phyloP scores from a whole-genome alignment of 1,140 invertebrate genomes.

The Saccostrea echinata region DNA sequence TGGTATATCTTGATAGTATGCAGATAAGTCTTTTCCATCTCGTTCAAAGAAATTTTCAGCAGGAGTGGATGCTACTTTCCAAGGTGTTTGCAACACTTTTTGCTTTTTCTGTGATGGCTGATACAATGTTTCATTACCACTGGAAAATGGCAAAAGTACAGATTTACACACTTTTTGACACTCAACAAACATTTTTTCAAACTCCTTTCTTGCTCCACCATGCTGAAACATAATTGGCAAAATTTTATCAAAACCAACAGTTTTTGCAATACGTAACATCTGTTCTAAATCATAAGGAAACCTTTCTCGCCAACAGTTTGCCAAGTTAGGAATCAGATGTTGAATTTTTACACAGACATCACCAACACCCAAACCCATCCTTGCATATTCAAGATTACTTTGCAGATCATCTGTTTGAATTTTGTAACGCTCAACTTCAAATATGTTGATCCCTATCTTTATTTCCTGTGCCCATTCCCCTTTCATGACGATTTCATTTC shows the following conservation, averaged over 20 bases:
- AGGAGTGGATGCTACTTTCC: neutral
- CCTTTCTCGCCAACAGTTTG: slow-evolving; percentile 1
- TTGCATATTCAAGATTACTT: slow-evolving; percentile 20
- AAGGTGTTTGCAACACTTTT: neutral
- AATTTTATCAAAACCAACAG: slow-evolving; percentile 1
- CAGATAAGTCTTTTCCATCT: neutral
- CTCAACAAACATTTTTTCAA: slow-evolving; percentile 28
- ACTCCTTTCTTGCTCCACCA: slow-evolving; percentile 37
- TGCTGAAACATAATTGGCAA: slow-evolving; percentile 43
- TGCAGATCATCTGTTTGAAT: slow-evolving; percentile 30
- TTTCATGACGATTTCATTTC: slow-evolving; percentile 26
- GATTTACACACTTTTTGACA: neutral
- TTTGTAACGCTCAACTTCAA: slow-evolving; percentile 37
- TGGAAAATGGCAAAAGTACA: slow-evolving; percentile 29
- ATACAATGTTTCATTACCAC: neutral
- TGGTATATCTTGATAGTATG: too few species aligned
- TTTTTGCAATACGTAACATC: slow-evolving; percentile 11
- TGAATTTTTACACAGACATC: slow-evolving; percentile 23
- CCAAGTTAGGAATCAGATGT: slow-evolving; percentile 29
- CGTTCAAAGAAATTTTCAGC: neutral
- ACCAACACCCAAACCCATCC: slow-evolving; percentile 1
- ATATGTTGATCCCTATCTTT: slow-evolving; percentile 29
- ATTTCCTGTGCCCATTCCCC: neutral
- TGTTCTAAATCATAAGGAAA: slow-evolving; percentile 35
- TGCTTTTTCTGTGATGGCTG: neutral